These are phyloP conservation scores for Adoxophyes honmai DNA, from an alignment of 1,140 invertebrate species.

Conservation along the genomic window DNA sequence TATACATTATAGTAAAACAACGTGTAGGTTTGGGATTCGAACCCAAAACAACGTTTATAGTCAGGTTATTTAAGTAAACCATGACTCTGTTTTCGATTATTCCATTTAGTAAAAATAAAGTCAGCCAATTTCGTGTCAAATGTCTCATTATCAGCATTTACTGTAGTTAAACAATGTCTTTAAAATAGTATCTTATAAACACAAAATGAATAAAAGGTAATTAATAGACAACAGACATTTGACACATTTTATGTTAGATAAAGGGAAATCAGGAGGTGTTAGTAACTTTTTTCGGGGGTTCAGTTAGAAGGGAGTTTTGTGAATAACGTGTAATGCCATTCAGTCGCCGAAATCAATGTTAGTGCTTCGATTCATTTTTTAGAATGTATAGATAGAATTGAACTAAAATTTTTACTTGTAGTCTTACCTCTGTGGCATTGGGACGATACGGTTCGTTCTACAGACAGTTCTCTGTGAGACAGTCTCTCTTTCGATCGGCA, in stretches of 20 bases:
- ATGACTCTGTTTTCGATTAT: not conserved
- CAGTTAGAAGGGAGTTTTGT: constrained; percentile 8
- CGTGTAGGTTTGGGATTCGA: constrained; percentile 21
- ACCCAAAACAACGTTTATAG: constrained; percentile 17
- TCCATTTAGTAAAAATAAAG: constrained; percentile 20
- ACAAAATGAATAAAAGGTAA: not conserved
- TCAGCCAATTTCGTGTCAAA: constrained; percentile 34
- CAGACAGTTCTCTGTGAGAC: constrained; percentile 77
- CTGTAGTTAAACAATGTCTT: not conserved
- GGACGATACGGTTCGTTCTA: constrained; percentile 76
- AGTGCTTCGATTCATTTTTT: constrained; percentile 20
- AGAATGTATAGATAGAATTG: constrained; percentile 33
- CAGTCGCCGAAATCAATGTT: constrained; percentile 23
- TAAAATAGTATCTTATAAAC: no score
- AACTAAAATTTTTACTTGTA: constrained; percentile 51
- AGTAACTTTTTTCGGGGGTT: not conserved
- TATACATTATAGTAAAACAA: not conserved
- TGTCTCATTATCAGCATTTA: constrained; percentile 21
- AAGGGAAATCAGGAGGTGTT: constrained; percentile 6
- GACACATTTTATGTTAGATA: constrained; percentile 14
- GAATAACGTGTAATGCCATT: constrained; percentile 17
- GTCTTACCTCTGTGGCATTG: constrained; percentile 74
- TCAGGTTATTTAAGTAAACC: not conserved
- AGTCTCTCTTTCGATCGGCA: constrained; percentile 77
- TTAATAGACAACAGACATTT: constrained; percentile 21